Conservation (phyloP, 1,140 invertebrate species). For the Harpegnathos saltator region DNA sequence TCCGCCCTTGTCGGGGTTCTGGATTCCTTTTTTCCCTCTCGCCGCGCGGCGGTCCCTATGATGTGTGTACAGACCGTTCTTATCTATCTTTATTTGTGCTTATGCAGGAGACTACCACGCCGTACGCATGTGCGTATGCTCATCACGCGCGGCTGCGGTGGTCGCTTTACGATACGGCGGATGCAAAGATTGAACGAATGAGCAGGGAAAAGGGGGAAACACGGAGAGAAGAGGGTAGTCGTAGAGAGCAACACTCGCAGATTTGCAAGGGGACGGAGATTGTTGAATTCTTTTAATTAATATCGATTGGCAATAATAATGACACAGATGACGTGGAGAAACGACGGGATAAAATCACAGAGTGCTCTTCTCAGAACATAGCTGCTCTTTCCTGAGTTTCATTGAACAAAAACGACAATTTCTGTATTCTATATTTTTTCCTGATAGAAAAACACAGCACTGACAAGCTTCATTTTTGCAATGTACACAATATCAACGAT, state of each 20-base stretch:
- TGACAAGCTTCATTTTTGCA: too few species aligned
- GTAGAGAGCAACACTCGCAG: slow-evolving; percentile 14
- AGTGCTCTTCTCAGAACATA: too few species aligned
- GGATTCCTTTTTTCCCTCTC: neutral
- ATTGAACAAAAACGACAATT: too few species aligned
- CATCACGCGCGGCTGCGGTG: slow-evolving; percentile 75
- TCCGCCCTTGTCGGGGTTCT: slow-evolving; percentile 49
- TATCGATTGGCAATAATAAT: too few species aligned
- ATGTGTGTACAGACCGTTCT: slow-evolving; percentile 73
- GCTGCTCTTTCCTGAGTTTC: too few species aligned
- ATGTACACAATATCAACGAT: too few species aligned
- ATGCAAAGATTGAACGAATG: slow-evolving; percentile 57
- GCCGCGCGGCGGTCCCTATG: slow-evolving; percentile 65
- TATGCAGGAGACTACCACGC: slow-evolving; percentile 40
- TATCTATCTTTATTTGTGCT: slow-evolving; percentile 73
- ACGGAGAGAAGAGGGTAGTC: neutral
- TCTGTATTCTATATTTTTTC: too few species aligned
- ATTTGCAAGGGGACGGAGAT: neutral
- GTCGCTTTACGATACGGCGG: slow-evolving; percentile 28
- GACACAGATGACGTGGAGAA: too few species aligned
- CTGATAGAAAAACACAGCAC: too few species aligned
- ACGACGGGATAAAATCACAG: too few species aligned
- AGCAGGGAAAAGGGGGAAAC: slow-evolving; percentile 7
- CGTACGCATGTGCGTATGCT: slow-evolving; percentile 67
- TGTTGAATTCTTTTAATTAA: neutral